phyloP scores from a whole-genome alignment of 2,797 vertebrate genomes.

The Gallinago nigripennis region DNA sequence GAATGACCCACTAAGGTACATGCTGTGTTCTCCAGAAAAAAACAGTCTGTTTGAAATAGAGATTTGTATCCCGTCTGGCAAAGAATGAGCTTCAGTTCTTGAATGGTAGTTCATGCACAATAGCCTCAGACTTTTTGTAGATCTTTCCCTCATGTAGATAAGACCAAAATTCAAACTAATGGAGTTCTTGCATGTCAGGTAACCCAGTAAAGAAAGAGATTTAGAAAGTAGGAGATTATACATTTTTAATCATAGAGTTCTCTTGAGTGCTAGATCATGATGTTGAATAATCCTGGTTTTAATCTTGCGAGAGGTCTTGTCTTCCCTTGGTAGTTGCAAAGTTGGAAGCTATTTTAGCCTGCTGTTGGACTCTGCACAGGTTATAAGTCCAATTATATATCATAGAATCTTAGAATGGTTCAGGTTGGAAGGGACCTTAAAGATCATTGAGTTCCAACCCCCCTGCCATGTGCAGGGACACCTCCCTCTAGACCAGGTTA shows the following conservation, averaged over 20 bases:
- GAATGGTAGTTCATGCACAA: not conserved
- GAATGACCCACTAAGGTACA: not conserved
- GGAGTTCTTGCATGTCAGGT: not conserved
- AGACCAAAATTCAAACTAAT: not conserved
- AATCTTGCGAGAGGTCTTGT: not conserved
- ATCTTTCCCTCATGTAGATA: not conserved
- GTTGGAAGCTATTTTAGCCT: not conserved
- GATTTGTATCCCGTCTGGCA: not conserved
- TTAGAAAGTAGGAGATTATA: not conserved
- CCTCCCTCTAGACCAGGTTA: not conserved
- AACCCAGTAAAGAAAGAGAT: not conserved
- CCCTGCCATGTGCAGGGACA: not conserved
- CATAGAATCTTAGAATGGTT: not conserved
- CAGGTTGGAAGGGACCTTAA: not conserved
- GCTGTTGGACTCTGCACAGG: not conserved
- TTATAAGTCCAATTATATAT: not conserved
- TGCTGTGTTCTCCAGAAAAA: slow-evolving; percentile 19
- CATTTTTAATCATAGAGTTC: not conserved
- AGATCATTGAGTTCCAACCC: not conserved
- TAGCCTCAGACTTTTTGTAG: not conserved
- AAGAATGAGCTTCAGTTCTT: not conserved
- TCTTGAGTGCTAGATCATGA: not conserved
- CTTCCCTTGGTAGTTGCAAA: not conserved
- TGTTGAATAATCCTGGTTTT: not conserved
- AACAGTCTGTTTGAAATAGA: not conserved